Percentiles rank a stretch among this genome's conserved stretches.
Conservation (phyloP, 2,113 vertebrate species). For the Eublepharis macularius region DNA sequence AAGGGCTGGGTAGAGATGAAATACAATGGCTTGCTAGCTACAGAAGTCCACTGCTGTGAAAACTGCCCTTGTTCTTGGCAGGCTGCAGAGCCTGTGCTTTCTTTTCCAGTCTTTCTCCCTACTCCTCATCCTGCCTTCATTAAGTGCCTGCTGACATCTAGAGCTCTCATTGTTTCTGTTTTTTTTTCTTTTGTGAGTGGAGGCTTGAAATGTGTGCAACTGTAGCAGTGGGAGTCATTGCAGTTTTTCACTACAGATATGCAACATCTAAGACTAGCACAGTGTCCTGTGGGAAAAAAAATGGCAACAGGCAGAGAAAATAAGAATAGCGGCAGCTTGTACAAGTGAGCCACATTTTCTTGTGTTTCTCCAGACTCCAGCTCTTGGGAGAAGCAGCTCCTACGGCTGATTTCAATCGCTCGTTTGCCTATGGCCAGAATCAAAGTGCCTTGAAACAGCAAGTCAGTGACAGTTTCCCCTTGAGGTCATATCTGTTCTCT, state of each 20-base stretch:
- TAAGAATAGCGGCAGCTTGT: slow-evolving; percentile 24
- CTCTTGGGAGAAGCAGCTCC: slow-evolving; percentile 23
- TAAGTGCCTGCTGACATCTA: slow-evolving; percentile 7
- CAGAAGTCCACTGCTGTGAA: not conserved
- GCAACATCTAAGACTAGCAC: not conserved
- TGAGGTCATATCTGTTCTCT: slow-evolving; percentile 32
- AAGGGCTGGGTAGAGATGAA: not conserved
- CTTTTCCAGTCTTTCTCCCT: not conserved
- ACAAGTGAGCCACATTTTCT: slow-evolving; percentile 52
- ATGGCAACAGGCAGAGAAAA: not conserved
- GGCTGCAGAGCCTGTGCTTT: not conserved
- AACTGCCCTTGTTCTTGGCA: not conserved
- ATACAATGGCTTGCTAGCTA: not conserved
- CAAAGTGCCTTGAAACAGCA: slow-evolving; percentile 19
- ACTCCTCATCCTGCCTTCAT: not conserved
- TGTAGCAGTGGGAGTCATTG: not conserved
- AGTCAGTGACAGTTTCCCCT: not conserved
- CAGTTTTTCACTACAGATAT: not conserved
- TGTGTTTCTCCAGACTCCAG: not conserved
- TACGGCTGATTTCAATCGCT: slow-evolving; percentile 36
- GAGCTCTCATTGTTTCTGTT: slow-evolving; percentile 22
- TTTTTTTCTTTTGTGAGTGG: slow-evolving; percentile 28
- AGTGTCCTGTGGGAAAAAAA: slow-evolving; percentile 25
- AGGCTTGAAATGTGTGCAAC: not conserved
- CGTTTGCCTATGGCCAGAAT: slow-evolving; percentile 37